These are phyloP conservation scores for Amphimedon queenslandica DNA, from an alignment of 37 sponge, comb jelly and placozoan species.

Conservation along the genomic window DNA sequence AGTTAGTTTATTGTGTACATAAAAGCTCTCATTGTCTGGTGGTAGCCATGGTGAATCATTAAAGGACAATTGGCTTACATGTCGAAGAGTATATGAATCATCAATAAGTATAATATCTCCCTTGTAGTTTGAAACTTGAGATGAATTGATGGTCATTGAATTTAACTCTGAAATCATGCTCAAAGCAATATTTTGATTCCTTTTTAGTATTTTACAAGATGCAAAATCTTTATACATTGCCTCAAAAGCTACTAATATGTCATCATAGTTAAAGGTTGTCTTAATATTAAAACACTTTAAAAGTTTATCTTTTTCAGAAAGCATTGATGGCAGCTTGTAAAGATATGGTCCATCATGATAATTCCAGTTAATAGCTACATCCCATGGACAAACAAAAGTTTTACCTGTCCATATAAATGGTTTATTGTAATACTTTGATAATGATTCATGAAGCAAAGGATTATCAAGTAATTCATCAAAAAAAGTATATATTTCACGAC, in stretches of 20 bases:
- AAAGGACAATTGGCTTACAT: slow-evolving; percentile 20
- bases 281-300: slow-evolving; percentile 22
- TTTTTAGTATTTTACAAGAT: slow-evolving; percentile 1
- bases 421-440: not conserved
- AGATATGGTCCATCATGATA: slow-evolving; percentile 40
- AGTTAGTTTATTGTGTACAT: slow-evolving; percentile 18
- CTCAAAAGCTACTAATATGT: slow-evolving; percentile 34
- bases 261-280: slow-evolving; percentile 15
- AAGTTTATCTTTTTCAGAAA: slow-evolving; percentile 3
- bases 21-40: not conserved
- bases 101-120: slow-evolving; percentile 31
- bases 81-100: slow-evolving; percentile 13
- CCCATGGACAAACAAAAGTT: slow-evolving; percentile 11
- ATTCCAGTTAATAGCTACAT: slow-evolving; percentile 20
- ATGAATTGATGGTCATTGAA: not conserved
- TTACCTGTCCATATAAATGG: slow-evolving; percentile 48
- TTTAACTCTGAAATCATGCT: not conserved
- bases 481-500: slow-evolving; percentile 10
- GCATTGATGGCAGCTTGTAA: slow-evolving; percentile 21
- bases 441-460: not conserved
- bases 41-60: slow-evolving; percentile 52
- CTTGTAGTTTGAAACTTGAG: not conserved
- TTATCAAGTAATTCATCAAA: slow-evolving; percentile 5
- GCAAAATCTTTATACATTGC: slow-evolving; percentile 30
- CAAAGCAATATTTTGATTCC: not conserved